Percentiles rank a stretch among this genome's conserved stretches.
Conservation (phyloP, 1,140 invertebrate species). For the Monomorium pharaonis region DNA sequence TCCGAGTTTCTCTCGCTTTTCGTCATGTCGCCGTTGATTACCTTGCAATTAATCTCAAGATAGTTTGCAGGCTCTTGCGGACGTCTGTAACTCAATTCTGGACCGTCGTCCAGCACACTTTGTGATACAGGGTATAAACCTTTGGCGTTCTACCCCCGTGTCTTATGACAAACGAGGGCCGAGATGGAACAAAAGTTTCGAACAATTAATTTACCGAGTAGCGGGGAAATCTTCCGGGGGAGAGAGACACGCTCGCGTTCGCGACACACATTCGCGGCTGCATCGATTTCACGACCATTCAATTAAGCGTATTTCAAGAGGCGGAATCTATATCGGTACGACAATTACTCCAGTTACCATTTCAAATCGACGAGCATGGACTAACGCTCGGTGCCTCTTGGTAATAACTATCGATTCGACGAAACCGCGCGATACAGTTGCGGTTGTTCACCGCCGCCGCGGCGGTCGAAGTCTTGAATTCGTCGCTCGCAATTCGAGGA, state of each 20-base stretch:
- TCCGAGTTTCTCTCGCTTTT: background rate
- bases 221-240: background rate
- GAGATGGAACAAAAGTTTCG: slow-evolving; percentile 20
- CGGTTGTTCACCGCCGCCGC: background rate
- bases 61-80: background rate
- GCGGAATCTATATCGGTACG: background rate
- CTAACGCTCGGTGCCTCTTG: background rate
- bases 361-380: background rate
- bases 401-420: slow-evolving; percentile 40
- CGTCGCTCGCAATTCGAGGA: background rate
- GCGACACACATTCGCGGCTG: background rate
- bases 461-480: slow-evolving; percentile 5
- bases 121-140: slow-evolving; percentile 8
- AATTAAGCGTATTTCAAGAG: background rate
- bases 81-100: background rate
- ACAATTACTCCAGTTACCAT: background rate
- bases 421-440: background rate
- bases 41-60: background rate
- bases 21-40: background rate
- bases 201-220: background rate
- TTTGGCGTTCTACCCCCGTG: background rate
- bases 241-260: background rate
- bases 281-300: background rate
- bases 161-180: background rate
- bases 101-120: background rate